Percentiles rank a stretch among this genome's conserved stretches.
Evolutionary conservation across 1,140 invertebrate genomes (phyloP).

Genomic region (Hycleus cichorii): DNA sequence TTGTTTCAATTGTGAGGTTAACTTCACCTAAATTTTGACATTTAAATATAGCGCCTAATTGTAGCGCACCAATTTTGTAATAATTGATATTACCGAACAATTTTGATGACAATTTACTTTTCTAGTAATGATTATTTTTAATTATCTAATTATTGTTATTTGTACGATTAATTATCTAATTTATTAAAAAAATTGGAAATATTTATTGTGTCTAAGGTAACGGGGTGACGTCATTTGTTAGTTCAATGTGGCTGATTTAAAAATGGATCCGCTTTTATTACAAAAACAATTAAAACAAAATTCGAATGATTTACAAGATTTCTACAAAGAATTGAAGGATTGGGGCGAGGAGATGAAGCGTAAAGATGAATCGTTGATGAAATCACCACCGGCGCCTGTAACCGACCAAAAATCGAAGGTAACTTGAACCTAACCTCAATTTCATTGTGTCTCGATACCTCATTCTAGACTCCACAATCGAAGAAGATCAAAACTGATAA

Average conservation of each 20-base stretch:
- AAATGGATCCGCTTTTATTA: conserved; percentile 48
- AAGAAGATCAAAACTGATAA: conserved; percentile 42
- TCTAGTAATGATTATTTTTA: too few relatives aligned
- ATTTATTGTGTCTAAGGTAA: too few relatives aligned
- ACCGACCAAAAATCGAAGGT: not conserved
- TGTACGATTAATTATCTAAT: too few relatives aligned
- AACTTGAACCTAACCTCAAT: conserved; percentile 1
- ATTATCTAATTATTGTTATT: too few relatives aligned
- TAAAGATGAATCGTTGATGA: conserved; percentile 59
- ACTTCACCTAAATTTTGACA: too few relatives aligned
- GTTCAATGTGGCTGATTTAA: conserved; percentile 5
- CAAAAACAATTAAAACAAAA: conserved; percentile 68
- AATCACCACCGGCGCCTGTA: conserved; percentile 1
- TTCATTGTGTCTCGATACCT: not conserved
- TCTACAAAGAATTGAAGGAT: conserved; percentile 66
- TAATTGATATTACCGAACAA: too few relatives aligned
- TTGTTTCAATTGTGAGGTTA: too few relatives aligned
- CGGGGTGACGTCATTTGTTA: not conserved
- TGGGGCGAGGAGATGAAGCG: conserved; percentile 81
- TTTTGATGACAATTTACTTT: too few relatives aligned
- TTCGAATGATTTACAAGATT: conserved; percentile 61
- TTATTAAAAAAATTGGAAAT: too few relatives aligned
- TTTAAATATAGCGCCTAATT: too few relatives aligned
- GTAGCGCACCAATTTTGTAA: too few relatives aligned
- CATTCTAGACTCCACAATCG: conserved; percentile 46